Evolutionary conservation across 2,888 invertebrate genomes (phyloP).

Genomic region (Camptogramma bilineatum): DNA sequence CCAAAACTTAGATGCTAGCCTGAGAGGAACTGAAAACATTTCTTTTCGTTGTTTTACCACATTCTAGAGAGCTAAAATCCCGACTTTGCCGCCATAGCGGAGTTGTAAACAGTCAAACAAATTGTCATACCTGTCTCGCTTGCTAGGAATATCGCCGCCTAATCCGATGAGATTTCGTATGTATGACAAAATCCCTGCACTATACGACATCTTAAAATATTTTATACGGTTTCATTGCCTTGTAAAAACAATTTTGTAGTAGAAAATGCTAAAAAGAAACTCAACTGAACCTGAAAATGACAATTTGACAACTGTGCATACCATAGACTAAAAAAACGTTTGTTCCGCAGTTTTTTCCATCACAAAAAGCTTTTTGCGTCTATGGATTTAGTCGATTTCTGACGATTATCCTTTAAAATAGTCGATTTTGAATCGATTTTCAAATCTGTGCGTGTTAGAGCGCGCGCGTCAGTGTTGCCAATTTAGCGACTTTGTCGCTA

Average conservation of each 20-base stretch:
- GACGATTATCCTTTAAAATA: too few relatives aligned
- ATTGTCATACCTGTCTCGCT: conserved; percentile 83
- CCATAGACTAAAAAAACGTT: neutral
- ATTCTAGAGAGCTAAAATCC: conserved; percentile 47
- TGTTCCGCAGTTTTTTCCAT: too few relatives aligned
- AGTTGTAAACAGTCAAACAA: conserved; percentile 75
- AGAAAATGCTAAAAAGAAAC: conserved; percentile 50
- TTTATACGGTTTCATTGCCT: conserved; percentile 71
- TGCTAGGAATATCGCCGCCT: conserved; percentile 70
- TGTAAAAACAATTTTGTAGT: conserved; percentile 43
- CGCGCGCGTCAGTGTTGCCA: too few relatives aligned
- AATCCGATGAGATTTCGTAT: conserved; percentile 74
- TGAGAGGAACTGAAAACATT: conserved; percentile 72
- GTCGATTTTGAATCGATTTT: too few relatives aligned
- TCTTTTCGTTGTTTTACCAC: conserved; percentile 40
- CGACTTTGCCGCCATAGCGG: conserved; percentile 80
- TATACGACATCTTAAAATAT: conserved; percentile 70
- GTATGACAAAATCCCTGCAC: conserved; percentile 67
- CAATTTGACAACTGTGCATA: conserved; percentile 51
- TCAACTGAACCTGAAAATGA: conserved; percentile 54
- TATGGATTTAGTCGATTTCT: too few relatives aligned
- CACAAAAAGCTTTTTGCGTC: too few relatives aligned
- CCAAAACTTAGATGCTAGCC: conserved; percentile 74
- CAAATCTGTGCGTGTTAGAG: too few relatives aligned
- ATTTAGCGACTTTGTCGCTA: too few relatives aligned